A percentile compares a stretch with the other conserved stretches of the same genome.
Conservation (phyloP, 2,113 vertebrate genomes). For the Oenanthe oenanthe region DNA sequence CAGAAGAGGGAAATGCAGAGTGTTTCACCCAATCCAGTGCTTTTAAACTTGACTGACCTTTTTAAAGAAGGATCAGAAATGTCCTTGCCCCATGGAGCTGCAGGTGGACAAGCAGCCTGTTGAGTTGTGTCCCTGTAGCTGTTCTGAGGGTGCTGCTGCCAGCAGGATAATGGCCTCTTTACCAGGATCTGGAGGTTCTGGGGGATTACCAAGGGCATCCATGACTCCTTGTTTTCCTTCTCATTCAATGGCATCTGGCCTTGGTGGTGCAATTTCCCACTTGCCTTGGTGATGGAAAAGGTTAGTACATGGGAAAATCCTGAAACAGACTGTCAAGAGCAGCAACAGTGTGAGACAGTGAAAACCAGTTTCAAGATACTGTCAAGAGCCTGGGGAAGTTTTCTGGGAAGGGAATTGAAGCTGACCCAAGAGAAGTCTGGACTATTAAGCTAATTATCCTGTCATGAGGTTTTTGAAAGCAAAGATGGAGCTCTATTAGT, state of each 20-base stretch:
- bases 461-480: constrained; percentile 42
- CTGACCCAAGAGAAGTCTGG: not conserved
- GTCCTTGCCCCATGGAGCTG: not conserved
- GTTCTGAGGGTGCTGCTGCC: not conserved
- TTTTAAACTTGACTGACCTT: not conserved
- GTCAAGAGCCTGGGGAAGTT: not conserved
- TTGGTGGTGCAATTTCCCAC: not conserved
- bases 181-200: not conserved
- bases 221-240: not conserved
- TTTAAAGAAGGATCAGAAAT: not conserved
- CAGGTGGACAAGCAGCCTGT: not conserved
- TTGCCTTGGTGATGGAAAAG: not conserved
- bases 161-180: not conserved
- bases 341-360: not conserved
- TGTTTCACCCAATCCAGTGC: not conserved
- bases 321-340: not conserved
- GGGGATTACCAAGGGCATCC: not conserved
- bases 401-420: constrained; percentile 13
- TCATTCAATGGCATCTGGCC: not conserved
- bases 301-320: not conserved
- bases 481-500: constrained; percentile 16
- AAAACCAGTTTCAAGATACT: not conserved
- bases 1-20: not conserved
- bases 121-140: not conserved
- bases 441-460: constrained; percentile 50